A percentile compares a stretch with the other conserved stretches of the same genome.
Conservation (phyloP, 2,113 vertebrate species). For the Lasiurus cinereus region DNA sequence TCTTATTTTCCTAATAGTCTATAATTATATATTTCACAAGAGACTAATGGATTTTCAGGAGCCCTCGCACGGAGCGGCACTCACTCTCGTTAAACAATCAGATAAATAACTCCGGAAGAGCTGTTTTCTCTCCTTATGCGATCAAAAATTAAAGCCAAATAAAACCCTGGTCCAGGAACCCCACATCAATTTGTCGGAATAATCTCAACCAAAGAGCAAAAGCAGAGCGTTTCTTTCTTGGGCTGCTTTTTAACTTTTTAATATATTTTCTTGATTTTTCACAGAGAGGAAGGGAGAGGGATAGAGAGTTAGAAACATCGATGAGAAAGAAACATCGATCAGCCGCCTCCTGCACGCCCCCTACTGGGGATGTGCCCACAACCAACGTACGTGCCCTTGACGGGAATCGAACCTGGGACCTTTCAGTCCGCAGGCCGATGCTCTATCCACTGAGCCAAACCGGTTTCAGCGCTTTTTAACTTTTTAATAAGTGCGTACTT, state of each 20-base stretch:
- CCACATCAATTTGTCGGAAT: constrained; percentile 41
- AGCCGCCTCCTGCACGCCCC: too few relatives aligned
- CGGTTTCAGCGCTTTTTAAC: background rate
- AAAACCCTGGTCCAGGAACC: constrained; percentile 63
- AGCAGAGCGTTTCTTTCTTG: background rate
- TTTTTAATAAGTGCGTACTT: background rate
- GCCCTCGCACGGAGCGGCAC: background rate
- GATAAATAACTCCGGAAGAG: constrained; percentile 64
- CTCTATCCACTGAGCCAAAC: too few relatives aligned
- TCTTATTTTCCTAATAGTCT: constrained; percentile 80
- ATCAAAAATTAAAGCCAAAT: constrained; percentile 71
- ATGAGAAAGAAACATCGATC: too few relatives aligned
- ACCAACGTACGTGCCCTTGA: too few relatives aligned
- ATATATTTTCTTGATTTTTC: background rate
- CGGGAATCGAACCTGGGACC: too few relatives aligned
- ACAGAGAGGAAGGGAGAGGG: too few relatives aligned
- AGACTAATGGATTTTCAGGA: constrained; percentile 74
- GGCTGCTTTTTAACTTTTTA: background rate
- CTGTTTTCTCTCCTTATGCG: constrained; percentile 62
- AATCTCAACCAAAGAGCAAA: constrained; percentile 19
- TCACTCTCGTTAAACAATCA: constrained; percentile 59
- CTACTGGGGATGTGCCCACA: too few relatives aligned
- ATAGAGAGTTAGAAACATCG: too few relatives aligned
- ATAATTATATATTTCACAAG: constrained; percentile 81
- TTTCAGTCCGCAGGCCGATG: too few relatives aligned